Conservation (phyloP, 2,797 vertebrate species). For the Gouania willdenowi region DNA sequence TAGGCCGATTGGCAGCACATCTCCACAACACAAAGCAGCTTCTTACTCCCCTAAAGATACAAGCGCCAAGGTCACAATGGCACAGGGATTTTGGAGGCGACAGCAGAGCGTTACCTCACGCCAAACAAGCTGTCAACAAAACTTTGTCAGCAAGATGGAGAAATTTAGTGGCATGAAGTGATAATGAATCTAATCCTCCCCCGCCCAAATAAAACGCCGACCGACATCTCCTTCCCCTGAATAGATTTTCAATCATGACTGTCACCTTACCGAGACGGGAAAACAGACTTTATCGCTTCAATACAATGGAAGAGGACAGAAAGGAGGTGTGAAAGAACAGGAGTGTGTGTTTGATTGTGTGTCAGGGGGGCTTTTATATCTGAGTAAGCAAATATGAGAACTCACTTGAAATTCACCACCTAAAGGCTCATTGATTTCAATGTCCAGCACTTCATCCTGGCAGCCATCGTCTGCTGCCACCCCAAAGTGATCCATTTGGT, state of each 20-base stretch:
- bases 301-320: conserved; percentile 68
- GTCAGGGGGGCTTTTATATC: conserved; percentile 9
- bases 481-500: conserved; percentile 82
- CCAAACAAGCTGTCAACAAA: conserved; percentile 98
- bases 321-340: conserved; percentile 18
- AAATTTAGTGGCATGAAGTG: conserved; percentile 90
- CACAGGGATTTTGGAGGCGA: conserved; percentile 76
- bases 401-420: conserved; percentile 94
- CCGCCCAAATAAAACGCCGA: conserved; percentile 46
- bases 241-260: conserved; percentile 80
- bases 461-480: conserved; percentile 79
- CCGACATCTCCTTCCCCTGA: conserved; percentile 72
- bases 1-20: conserved; percentile 85
- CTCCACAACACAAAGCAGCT: conserved; percentile 87
- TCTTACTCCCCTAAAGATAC: conserved; percentile 82
- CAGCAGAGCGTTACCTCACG: conserved; percentile 83
- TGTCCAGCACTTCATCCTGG: conserved; percentile 91
- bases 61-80: conserved; percentile 91
- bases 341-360: conserved; percentile 1
- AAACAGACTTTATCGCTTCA: conserved; percentile 79
- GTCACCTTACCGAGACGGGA: conserved; percentile 59
- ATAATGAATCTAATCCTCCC: conserved; percentile 84
- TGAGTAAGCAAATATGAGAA: conserved; percentile 41
- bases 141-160: conserved; percentile 90
- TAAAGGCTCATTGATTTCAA: conserved; percentile 92